A percentile compares a stretch with the other conserved stretches of the same genome.
Evolutionary conservation across 2,113 vertebrate species (phyloP).

Genomic region (Gnathonemus longibarbis): DNA sequence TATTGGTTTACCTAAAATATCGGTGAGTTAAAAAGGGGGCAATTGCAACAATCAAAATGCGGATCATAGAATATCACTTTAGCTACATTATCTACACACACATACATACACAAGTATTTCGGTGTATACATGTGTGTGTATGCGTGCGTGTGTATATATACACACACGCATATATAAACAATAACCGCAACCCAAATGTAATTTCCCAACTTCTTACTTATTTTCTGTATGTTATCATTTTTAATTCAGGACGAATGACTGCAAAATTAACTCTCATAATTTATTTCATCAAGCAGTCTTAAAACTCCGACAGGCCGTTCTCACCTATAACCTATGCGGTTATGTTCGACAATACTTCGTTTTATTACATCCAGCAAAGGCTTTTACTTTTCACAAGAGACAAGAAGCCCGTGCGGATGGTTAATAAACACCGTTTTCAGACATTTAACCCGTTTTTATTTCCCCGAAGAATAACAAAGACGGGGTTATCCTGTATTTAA

Average conservation of each 20-base stretch:
- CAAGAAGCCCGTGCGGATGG: constrained; percentile 40
- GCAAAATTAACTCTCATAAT: not conserved
- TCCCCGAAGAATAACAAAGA: not conserved
- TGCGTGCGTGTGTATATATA: not conserved
- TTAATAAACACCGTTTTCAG: constrained; percentile 27
- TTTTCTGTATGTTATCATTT: not conserved
- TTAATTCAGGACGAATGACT: not conserved
- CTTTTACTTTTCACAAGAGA: constrained; percentile 65
- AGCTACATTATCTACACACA: not conserved
- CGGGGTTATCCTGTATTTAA: not conserved
- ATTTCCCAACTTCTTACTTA: not conserved
- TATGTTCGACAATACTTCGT: constrained; percentile 59
- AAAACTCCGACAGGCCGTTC: not conserved
- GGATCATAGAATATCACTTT: not conserved
- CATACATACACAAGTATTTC: not conserved
- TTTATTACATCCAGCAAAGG: constrained; percentile 65
- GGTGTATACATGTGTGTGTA: not conserved
- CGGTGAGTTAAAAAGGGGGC: not conserved
- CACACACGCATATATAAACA: not conserved
- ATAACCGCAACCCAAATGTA: not conserved
- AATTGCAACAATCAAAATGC: not conserved
- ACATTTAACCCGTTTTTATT: not conserved
- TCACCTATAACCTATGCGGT: constrained; percentile 32
- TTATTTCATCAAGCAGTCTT: not conserved
- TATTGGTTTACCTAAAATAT: not conserved